phyloP scores from a whole-genome alignment of 2,888 invertebrate genomes.

The Seladonia tumulorum region DNA sequence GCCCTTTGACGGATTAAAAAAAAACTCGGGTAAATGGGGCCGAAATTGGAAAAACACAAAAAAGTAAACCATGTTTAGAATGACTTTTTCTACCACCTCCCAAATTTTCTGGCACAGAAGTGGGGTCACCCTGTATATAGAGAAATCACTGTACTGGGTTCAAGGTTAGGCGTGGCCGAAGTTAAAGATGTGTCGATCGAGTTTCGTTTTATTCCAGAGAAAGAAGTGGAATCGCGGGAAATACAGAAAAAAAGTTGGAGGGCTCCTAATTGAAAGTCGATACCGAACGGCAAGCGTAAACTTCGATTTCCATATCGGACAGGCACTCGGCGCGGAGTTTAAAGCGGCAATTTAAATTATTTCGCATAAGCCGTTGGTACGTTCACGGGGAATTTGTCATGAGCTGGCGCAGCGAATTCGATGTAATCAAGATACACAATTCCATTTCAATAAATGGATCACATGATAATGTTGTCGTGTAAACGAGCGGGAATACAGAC shows the following conservation, averaged over 20 bases:
- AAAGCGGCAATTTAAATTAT: constrained; percentile 40
- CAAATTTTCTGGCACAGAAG: too few relatives aligned
- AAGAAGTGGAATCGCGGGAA: neutral
- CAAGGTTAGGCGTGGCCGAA: neutral
- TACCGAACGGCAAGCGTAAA: constrained; percentile 1
- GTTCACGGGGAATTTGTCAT: constrained; percentile 39
- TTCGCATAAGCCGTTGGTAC: constrained; percentile 26
- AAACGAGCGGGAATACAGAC: constrained; percentile 8
- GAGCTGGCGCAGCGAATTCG: constrained; percentile 19
- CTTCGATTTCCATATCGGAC: constrained; percentile 38
- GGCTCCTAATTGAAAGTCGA: constrained; percentile 33
- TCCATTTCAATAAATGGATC: constrained; percentile 33
- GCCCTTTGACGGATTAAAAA: too few relatives aligned
- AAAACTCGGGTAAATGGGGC: too few relatives aligned
- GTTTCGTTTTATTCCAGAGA: neutral
- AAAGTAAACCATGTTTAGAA: too few relatives aligned
- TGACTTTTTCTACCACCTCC: too few relatives aligned
- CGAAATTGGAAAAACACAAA: too few relatives aligned
- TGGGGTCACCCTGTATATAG: too few relatives aligned
- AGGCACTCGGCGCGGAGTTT: constrained; percentile 5
- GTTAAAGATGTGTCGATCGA: neutral
- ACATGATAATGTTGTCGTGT: constrained; percentile 30
- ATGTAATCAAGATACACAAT: constrained; percentile 42
- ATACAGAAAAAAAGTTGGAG: neutral
- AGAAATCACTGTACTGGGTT: neutral